phyloP scores from a whole-genome alignment of 1,140 invertebrate species.

The Drosophila micromelanica region DNA sequence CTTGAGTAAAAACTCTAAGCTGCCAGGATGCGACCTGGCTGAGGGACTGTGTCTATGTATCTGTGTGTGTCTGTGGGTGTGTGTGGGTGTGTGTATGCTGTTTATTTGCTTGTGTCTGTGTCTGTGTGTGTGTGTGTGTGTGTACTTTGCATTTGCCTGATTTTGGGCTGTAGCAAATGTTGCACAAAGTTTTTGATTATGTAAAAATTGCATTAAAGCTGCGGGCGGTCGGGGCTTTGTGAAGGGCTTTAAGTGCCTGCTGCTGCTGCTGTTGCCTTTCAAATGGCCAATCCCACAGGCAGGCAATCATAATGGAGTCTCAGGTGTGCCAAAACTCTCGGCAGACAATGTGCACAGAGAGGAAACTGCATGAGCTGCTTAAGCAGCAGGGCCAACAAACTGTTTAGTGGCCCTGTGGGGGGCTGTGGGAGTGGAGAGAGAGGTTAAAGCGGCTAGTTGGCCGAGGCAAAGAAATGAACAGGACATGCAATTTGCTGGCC shows the following conservation, averaged over 20 bases:
- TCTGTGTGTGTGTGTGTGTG: background rate
- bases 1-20: constrained; percentile 62
- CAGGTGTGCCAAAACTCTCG: constrained; percentile 34
- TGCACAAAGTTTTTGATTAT: constrained; percentile 64
- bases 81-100: background rate
- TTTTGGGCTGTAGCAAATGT: constrained; percentile 43
- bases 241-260: constrained; percentile 24
- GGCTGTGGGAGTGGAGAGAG: background rate
- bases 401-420: constrained; percentile 16
- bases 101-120: background rate
- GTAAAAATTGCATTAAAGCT: constrained; percentile 62
- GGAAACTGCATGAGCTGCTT: constrained; percentile 2
- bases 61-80: constrained; percentile 1
- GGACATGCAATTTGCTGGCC: constrained; percentile 43
- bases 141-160: constrained; percentile 35
- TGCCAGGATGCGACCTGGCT: constrained; percentile 35
- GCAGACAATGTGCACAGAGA: constrained; percentile 3
- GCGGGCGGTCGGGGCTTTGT: constrained; percentile 10
- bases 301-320: constrained; percentile 45
- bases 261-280: constrained; percentile 16
- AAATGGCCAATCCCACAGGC: constrained; percentile 34
- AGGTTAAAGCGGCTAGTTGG: no score
- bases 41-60: constrained; percentile 3
- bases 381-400: constrained; percentile 29
- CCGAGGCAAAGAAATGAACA: constrained; percentile 31